Evolutionary conservation across 2,888 invertebrate species (phyloP).

Genomic region (Hydroisotoma schaefferi): DNA sequence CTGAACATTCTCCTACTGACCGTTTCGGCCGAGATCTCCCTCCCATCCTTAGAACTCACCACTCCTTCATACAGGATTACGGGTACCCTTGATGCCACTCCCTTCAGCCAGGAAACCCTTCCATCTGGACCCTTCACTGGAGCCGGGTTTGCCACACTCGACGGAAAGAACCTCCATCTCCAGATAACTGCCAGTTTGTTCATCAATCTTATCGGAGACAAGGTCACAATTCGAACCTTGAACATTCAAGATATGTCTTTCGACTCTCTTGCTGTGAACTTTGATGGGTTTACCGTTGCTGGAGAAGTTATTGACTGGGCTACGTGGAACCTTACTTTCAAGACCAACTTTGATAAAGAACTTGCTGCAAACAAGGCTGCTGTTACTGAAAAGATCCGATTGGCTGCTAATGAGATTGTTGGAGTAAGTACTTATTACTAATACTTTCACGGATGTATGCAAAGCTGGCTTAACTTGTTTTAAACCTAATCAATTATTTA

Average conservation of each 20-base stretch:
- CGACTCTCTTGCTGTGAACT: conserved; percentile 12
- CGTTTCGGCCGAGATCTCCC: conserved; percentile 13
- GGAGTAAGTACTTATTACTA: conserved; percentile 5
- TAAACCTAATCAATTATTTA: too few species aligned
- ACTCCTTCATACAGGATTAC: neutral
- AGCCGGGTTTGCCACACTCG: conserved; percentile 7
- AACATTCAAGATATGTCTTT: conserved; percentile 20
- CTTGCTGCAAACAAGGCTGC: neutral
- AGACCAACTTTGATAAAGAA: conserved; percentile 16
- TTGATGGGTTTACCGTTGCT: conserved; percentile 10
- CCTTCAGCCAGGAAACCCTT: conserved; percentile 21
- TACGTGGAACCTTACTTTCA: conserved; percentile 13
- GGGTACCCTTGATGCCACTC: conserved; percentile 28
- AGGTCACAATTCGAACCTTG: conserved; percentile 17
- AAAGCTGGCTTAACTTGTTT: neutral
- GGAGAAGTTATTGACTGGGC: conserved; percentile 20
- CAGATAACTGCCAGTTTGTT: conserved; percentile 21
- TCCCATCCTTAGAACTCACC: neutral
- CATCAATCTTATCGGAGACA: conserved; percentile 32
- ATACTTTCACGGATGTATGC: neutral
- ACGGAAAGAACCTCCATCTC: conserved; percentile 8
- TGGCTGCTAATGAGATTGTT: conserved; percentile 12
- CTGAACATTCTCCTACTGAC: conserved; percentile 13
- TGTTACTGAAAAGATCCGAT: conserved; percentile 10
- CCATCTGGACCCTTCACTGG: conserved; percentile 32